A percentile compares a stretch with the other conserved stretches of the same genome.
phyloP scores from a whole-genome alignment of 2,888 invertebrate species.

The Nephrocerus scutellatus region DNA sequence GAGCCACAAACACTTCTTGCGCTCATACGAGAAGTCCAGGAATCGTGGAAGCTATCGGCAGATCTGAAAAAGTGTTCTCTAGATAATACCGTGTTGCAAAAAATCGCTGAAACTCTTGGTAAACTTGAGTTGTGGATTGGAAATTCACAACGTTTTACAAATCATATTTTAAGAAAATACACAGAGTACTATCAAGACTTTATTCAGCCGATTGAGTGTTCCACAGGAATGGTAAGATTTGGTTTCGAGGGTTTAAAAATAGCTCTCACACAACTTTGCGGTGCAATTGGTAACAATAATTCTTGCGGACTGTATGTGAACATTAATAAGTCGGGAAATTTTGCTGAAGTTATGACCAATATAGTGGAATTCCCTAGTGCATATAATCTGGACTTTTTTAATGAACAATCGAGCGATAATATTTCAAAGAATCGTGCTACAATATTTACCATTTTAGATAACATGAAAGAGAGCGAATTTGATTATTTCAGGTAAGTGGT shows the following conservation, averaged over 20 bases:
- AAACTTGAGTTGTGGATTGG: conserved; percentile 42
- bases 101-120: conserved; percentile 31
- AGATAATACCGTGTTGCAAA: conserved; percentile 21
- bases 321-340: too few species aligned
- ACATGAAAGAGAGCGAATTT: conserved; percentile 34
- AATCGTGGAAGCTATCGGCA: conserved; percentile 24
- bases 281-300: conserved; percentile 11
- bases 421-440: conserved; percentile 28
- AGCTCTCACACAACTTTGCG: conserved; percentile 47
- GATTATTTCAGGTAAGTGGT: conserved; percentile 34
- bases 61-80: conserved; percentile 15
- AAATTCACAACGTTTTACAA: conserved; percentile 41
- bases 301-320: not conserved
- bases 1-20: conserved; percentile 31
- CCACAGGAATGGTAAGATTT: conserved; percentile 60
- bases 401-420: conserved; percentile 21
- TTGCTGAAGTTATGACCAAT: conserved; percentile 28
- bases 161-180: conserved; percentile 49
- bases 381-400: conserved; percentile 31
- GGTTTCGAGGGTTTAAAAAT: conserved; percentile 56
- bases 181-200: conserved; percentile 71
- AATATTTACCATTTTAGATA: conserved; percentile 35
- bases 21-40: conserved; percentile 28
- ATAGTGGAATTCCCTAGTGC: conserved; percentile 39
- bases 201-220: conserved; percentile 62